Conservation (phyloP, 2,113 vertebrate genomes). For the Thryonomys swinderianus region DNA sequence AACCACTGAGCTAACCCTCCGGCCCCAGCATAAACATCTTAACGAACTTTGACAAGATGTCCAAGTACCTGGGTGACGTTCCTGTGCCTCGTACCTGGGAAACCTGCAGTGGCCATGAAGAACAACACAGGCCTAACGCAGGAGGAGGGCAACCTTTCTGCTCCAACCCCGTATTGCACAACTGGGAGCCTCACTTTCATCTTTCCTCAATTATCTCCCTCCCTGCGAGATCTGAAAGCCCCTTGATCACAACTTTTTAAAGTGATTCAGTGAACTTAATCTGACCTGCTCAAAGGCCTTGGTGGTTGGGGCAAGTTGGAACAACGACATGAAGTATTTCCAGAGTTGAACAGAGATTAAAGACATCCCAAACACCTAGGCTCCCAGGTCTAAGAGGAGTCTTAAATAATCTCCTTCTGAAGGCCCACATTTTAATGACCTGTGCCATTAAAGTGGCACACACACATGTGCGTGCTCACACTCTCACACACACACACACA, state of each 20-base stretch:
- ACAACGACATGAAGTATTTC: neutral
- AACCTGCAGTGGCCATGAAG: neutral
- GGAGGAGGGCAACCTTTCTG: no score
- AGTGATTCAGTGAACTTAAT: conserved; percentile 1
- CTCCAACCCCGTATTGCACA: neutral
- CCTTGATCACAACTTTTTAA: neutral
- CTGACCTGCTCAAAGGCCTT: neutral
- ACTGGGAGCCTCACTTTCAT: neutral
- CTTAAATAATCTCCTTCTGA: neutral
- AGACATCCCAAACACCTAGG: neutral
- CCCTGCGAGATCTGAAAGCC: neutral
- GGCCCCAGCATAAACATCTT: neutral
- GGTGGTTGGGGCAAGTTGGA: neutral
- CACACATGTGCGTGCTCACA: fast-evolving
- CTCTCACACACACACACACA: neutral
- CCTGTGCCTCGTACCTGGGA: neutral
- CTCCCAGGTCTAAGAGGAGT: neutral
- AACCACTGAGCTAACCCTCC: no score
- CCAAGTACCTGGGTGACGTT: neutral
- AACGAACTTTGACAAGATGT: neutral
- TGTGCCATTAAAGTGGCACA: neutral
- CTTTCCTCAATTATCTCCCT: neutral
- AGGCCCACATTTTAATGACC: neutral
- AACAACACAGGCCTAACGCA: neutral
- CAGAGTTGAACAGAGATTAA: neutral